Evolutionary conservation across 2,113 vertebrate genomes (phyloP).

Genomic region (Reinhardtius hippoglossoides): DNA sequence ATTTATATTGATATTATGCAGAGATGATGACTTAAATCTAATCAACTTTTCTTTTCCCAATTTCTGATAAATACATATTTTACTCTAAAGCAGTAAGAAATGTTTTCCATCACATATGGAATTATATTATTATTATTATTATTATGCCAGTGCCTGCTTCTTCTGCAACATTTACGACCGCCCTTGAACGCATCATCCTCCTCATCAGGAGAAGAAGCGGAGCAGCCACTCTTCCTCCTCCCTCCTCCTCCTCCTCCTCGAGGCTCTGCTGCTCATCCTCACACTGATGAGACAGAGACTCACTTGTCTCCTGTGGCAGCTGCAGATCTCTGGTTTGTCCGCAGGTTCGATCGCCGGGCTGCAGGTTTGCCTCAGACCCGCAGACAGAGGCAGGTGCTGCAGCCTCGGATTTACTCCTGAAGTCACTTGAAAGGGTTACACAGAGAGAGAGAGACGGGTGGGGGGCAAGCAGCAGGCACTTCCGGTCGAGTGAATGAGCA

Average conservation of each 20-base stretch:
- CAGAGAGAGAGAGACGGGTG: neutral
- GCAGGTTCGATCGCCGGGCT: neutral
- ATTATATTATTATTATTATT: neutral
- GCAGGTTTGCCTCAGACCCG: neutral
- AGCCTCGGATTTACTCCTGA: too few species aligned
- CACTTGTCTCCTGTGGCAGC: neutral
- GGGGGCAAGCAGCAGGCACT: conserved; percentile 46
- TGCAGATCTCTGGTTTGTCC: neutral
- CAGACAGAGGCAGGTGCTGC: conserved; percentile 38
- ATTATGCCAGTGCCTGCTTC: too few species aligned
- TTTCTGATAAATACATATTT: too few species aligned
- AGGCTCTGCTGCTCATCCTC: conserved; percentile 21
- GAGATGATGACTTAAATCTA: too few species aligned
- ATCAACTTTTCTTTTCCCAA: too few species aligned
- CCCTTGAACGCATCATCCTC: conserved; percentile 52
- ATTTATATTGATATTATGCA: too few species aligned
- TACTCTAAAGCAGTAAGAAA: too few species aligned
- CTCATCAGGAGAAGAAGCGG: neutral
- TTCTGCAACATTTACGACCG: conserved; percentile 17
- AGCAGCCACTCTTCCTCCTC: neutral
- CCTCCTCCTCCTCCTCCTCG: neutral
- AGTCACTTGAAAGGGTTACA: neutral
- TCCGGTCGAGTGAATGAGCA: conserved; percentile 63
- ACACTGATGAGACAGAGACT: neutral
- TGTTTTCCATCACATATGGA: too few species aligned